phyloP scores from a whole-genome alignment of 2,113 vertebrate genomes.

The Laticauda colubrina region DNA sequence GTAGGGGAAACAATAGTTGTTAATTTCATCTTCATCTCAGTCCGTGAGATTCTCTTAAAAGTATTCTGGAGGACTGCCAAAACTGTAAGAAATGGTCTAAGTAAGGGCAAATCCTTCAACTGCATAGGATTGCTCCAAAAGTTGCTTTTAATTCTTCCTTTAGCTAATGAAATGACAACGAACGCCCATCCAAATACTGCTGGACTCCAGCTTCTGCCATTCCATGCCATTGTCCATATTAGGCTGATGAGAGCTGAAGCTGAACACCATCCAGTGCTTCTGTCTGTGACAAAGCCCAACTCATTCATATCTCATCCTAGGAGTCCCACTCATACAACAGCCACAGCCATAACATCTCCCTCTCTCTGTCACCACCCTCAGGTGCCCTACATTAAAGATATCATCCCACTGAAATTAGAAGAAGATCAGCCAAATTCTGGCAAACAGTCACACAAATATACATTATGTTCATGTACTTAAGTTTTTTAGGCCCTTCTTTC shows the following conservation, averaged over 20 bases:
- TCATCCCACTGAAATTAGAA: background rate
- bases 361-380: too few species aligned
- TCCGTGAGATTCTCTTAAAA: background rate
- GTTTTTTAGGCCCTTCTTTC: background rate
- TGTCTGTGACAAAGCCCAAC: background rate
- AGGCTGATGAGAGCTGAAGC: background rate
- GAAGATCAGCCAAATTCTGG: too few species aligned
- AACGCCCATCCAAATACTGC: background rate
- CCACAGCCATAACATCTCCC: too few species aligned
- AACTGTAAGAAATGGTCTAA: background rate
- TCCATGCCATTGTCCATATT: background rate
- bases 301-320: background rate
- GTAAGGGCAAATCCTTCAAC: background rate
- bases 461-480: background rate
- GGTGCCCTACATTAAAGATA: too few species aligned
- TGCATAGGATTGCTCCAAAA: background rate
- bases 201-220: background rate
- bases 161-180: background rate
- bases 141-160: background rate
- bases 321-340: background rate
- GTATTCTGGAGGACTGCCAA: background rate
- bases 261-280: background rate
- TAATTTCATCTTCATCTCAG: background rate
- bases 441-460: background rate
- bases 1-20: background rate